A percentile compares a stretch with the other conserved stretches of the same genome.
Evolutionary conservation across 2,113 vertebrate species (phyloP).

Genomic region (Beaufortia kweichowensis): DNA sequence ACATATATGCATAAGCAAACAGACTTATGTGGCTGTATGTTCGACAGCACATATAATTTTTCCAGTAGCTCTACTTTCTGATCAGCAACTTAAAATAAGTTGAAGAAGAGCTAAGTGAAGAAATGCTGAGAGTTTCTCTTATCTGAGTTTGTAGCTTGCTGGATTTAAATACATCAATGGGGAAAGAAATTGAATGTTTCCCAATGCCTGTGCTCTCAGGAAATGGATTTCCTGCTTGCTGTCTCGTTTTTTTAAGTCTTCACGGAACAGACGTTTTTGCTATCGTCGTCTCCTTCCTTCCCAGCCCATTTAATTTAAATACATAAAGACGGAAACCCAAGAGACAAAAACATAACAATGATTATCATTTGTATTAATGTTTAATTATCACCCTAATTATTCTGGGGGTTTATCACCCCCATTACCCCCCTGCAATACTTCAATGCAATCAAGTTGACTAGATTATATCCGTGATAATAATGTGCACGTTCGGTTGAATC

Average conservation of each 20-base stretch:
- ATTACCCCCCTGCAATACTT: slow-evolving; percentile 10
- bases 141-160: slow-evolving; percentile 37
- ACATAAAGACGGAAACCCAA: slow-evolving; percentile 21
- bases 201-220: slow-evolving; percentile 13
- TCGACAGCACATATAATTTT: neutral
- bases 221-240: slow-evolving; percentile 38
- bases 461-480: slow-evolving; percentile 50
- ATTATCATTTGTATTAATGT: slow-evolving; percentile 49
- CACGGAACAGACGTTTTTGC: slow-evolving; percentile 4
- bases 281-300: slow-evolving; percentile 20
- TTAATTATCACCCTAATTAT: slow-evolving; percentile 56
- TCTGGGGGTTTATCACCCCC: slow-evolving; percentile 44
- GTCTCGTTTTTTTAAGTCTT: slow-evolving; percentile 27
- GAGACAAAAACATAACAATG: slow-evolving; percentile 38
- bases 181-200: slow-evolving; percentile 42
- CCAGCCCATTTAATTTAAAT: slow-evolving; percentile 38
- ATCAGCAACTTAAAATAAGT: slow-evolving; percentile 18
- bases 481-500: slow-evolving; percentile 51
- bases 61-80: slow-evolving; percentile 1
- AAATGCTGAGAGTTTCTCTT: slow-evolving; percentile 29
- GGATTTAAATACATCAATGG: slow-evolving; percentile 41
- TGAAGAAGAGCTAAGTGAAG: neutral
- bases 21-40: neutral
- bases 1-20: slow-evolving; percentile 14
- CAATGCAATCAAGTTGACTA: slow-evolving; percentile 48